Conservation (phyloP, 2,888 invertebrate species). For the Timema podura region DNA sequence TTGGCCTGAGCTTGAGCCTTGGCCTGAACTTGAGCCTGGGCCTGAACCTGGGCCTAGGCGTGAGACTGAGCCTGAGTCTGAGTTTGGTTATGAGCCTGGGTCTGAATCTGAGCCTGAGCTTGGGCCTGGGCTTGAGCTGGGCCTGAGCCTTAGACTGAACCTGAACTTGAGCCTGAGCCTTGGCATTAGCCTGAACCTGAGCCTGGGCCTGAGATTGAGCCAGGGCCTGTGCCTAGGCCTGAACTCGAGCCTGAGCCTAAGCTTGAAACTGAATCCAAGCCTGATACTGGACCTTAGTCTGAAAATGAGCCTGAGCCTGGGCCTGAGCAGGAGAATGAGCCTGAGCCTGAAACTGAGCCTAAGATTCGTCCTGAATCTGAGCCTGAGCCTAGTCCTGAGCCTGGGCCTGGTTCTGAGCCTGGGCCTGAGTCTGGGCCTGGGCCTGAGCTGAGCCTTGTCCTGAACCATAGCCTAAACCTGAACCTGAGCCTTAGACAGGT, state of each 20-base stretch:
- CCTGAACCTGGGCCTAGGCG: slow-evolving; percentile 13
- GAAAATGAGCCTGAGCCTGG: slow-evolving; percentile 5
- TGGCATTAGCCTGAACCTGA: not conserved
- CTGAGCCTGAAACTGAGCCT: slow-evolving; percentile 12
- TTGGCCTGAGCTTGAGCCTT: not conserved
- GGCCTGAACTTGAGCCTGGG: slow-evolving; percentile 2
- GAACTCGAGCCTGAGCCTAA: slow-evolving; percentile 1
- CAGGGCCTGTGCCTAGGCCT: not conserved
- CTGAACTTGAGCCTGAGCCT: slow-evolving; percentile 13
- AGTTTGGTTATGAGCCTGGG: too few relatives aligned
- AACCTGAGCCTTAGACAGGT: not conserved
- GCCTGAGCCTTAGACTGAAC: slow-evolving; percentile 8
- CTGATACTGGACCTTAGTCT: not conserved
- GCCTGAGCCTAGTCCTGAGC: not conserved
- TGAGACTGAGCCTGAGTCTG: slow-evolving; percentile 16
- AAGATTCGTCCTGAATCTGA: too few relatives aligned
- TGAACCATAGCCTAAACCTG: too few relatives aligned
- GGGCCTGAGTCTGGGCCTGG: slow-evolving; percentile 6
- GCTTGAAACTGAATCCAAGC: slow-evolving; percentile 14
- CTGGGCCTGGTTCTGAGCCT: not conserved
- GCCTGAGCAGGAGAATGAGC: slow-evolving; percentile 4
- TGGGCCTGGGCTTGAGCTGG: slow-evolving; percentile 7
- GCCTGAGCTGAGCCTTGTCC: not conserved
- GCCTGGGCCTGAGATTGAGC: too few relatives aligned
- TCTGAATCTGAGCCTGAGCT: not conserved